Evolutionary conservation across 92 coral and sea anemone species (phyloP).

Genomic region (Palythoa heliodiscus): DNA sequence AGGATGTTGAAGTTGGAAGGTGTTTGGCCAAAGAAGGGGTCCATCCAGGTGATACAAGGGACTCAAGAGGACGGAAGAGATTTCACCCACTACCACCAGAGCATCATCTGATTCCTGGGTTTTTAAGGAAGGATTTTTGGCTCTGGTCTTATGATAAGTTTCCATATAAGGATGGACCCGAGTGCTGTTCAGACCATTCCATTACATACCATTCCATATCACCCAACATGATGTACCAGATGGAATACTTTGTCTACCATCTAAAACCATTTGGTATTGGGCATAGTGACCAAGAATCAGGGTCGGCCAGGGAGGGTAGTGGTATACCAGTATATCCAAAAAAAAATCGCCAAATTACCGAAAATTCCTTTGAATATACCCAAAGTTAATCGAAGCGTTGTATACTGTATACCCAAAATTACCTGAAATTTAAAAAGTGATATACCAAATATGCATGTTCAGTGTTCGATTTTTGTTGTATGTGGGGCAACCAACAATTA

Average conservation of each 20-base stretch:
- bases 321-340: too few relatives aligned
- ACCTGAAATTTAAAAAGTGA: too few relatives aligned
- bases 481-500: too few relatives aligned
- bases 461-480: too few relatives aligned
- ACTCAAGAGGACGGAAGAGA: constrained; percentile 33
- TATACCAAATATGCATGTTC: too few relatives aligned
- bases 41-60: constrained; percentile 41
- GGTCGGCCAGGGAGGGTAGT: too few relatives aligned
- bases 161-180: constrained; percentile 34
- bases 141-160: constrained; percentile 35
- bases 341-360: too few relatives aligned
- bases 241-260: constrained; percentile 49
- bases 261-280: constrained; percentile 38
- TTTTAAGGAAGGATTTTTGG: constrained; percentile 34
- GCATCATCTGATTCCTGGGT: constrained; percentile 46
- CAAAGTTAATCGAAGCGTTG: too few relatives aligned
- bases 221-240: constrained; percentile 47
- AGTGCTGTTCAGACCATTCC: constrained; percentile 44
- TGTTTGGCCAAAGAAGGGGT: constrained; percentile 41
- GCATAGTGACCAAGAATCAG: constrained; percentile 32
- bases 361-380: too few relatives aligned
- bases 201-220: constrained; percentile 40
- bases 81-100: constrained; percentile 50
- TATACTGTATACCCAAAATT: too few relatives aligned
- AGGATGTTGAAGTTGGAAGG: constrained; percentile 51